phyloP scores from a whole-genome alignment of 2,113 vertebrate species.

The Amphilophus citrinellus region DNA sequence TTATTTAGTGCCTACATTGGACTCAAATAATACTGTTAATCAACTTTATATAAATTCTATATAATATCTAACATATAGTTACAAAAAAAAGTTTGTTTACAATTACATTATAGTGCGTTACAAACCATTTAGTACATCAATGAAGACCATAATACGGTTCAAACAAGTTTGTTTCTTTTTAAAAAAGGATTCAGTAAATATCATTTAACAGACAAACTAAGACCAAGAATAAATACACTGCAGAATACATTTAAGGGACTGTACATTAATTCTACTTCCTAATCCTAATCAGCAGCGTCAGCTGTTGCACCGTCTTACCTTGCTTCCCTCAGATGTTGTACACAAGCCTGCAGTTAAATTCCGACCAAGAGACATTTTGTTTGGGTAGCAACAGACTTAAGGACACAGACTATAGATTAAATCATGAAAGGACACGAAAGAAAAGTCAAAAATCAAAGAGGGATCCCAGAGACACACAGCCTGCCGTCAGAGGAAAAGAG shows the following conservation, averaged over 20 bases:
- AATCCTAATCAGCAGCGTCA: not conserved
- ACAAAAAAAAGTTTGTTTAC: not conserved
- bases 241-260: not conserved
- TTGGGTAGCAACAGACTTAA: constrained; percentile 14
- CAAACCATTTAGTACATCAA: not conserved
- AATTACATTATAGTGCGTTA: not conserved
- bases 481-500: constrained; percentile 54
- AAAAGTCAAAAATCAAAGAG: constrained; percentile 61
- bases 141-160: not conserved
- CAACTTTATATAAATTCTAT: not conserved
- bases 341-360: constrained; percentile 31
- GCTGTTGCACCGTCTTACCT: constrained; percentile 62
- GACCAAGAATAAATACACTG: not conserved
- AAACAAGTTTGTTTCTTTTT: not conserved
- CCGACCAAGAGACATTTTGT: constrained; percentile 64
- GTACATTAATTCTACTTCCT: not conserved
- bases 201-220: not conserved
- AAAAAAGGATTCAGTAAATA: not conserved
- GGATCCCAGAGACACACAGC: constrained; percentile 32
- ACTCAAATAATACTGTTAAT: not conserved
- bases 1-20: not conserved
- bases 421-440: not conserved
- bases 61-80: not conserved
- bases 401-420: not conserved
- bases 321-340: constrained; percentile 40